Evolutionary conservation across 2,888 invertebrate genomes (phyloP).

Genomic region (Parnassius orleans): DNA sequence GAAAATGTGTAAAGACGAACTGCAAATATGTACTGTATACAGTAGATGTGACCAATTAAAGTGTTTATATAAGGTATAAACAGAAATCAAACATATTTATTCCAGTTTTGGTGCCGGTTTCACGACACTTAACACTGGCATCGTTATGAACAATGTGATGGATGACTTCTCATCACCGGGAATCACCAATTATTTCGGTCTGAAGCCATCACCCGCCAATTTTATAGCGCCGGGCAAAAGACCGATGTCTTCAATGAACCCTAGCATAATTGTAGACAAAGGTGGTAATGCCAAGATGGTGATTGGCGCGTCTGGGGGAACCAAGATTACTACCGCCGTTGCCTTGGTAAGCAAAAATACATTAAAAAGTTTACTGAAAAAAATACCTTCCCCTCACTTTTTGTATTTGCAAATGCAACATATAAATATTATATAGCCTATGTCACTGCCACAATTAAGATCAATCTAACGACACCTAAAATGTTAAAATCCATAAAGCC

Average conservation of each 20-base stretch:
- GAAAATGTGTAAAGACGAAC: too few species aligned
- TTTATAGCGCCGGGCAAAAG: slow-evolving; percentile 89
- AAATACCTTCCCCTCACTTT: too few species aligned
- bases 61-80: too few species aligned
- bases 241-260: slow-evolving; percentile 93
- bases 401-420: too few species aligned
- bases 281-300: slow-evolving; percentile 85
- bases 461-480: too few species aligned
- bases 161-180: slow-evolving; percentile 95
- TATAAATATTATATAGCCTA: too few species aligned
- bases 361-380: too few species aligned
- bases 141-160: slow-evolving; percentile 97
- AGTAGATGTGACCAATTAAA: too few species aligned
- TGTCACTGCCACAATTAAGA: too few species aligned
- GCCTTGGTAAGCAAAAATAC: slow-evolving; percentile 77
- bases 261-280: slow-evolving; percentile 86
- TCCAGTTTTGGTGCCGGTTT: slow-evolving; percentile 91
- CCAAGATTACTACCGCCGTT: slow-evolving; percentile 88
- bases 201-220: slow-evolving; percentile 90
- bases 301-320: slow-evolving; percentile 91
- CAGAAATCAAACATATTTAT: slow-evolving; percentile 28
- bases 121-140: slow-evolving; percentile 89
- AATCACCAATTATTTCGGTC: slow-evolving; percentile 84
- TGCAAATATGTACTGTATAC: too few species aligned
- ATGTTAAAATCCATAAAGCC: too few species aligned